Evolutionary conservation across 2,797 vertebrate species (phyloP), one percentile per base, ranked within the genome.

Genomic region (Alectoris magna): DNA sequence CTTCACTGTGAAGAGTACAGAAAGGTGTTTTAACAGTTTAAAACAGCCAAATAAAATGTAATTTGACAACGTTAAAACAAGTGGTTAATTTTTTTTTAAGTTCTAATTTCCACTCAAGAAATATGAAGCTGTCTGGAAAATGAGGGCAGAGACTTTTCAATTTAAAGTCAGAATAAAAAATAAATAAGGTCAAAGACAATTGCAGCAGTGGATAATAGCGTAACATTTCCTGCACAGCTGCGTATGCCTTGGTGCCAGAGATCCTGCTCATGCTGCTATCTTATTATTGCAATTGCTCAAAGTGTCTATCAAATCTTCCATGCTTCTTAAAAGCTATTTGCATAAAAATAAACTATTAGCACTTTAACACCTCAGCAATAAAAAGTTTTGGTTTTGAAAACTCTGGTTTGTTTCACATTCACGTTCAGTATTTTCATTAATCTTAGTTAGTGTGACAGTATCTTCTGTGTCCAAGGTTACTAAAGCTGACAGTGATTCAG

Each of bases 251-350:
- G 62, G 41, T 64, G 39, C 60, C 31, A 51, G 64, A 55, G 58
- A 60, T 63, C 26, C 69, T 60, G 60, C 69, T 88, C 39, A 23
- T 29, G 56, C 73, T 84, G 59, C 73, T 62, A 43, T 48, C 69
- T 92, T 94, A 58, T 95, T 93, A 95, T 60, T 78, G 63, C 87
- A 92, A 92, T 96, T 94, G 72, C 73, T 92, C 63, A 21, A 87
- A 94, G 70, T 78, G 88, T 92, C 96, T 51, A 19, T 96, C 93
- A 96, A 78, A 79, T 82, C 44, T 87, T 63, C 44, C n/a, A 51
- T 68, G 78, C 78, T 89, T 87, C 29, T n/a, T 84, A 27, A 13
- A 53, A 84, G 12, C 43, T 81, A 58, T 73, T 86, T 88, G 56
- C 84, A 67, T 77, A 78, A 94, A 95, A 93, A 88, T 60, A 95